phyloP scores from a whole-genome alignment of 2,113 vertebrate genomes.

The Chloropsis hardwickii region DNA sequence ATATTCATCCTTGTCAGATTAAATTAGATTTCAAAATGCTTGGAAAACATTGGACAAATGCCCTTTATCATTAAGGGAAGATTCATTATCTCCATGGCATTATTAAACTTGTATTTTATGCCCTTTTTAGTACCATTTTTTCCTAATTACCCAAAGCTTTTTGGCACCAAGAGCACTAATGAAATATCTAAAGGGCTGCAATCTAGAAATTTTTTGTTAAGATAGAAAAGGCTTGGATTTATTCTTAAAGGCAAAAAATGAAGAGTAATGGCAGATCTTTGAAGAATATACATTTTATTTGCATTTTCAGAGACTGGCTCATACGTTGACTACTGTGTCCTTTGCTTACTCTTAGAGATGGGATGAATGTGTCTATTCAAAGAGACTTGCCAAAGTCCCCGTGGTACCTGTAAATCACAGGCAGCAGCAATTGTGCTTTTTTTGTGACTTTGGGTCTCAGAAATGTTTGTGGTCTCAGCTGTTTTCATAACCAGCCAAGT shows the following conservation, averaged over 20 bases:
- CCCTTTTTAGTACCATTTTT: background rate
- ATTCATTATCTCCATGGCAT: background rate
- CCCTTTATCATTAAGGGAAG: background rate
- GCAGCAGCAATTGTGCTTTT: background rate
- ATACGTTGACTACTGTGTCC: background rate
- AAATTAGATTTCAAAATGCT: conserved; percentile 10
- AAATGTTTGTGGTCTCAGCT: conserved; percentile 5
- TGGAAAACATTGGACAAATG: background rate
- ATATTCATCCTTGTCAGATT: background rate
- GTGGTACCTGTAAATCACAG: background rate
- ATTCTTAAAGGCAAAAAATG: background rate
- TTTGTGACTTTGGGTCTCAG: background rate
- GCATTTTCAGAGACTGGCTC: background rate
- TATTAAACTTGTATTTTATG: conserved; percentile 20
- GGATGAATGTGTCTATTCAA: background rate
- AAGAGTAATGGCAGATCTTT: background rate
- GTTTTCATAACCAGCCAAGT: background rate
- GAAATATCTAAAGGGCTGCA: background rate
- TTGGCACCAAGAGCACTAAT: background rate
- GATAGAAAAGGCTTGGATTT: background rate
- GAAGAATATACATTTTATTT: background rate
- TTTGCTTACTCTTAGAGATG: background rate
- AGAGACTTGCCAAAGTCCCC: background rate
- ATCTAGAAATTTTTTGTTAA: background rate
- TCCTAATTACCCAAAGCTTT: background rate